These are phyloP conservation scores for Oryzias curvinotus DNA, from an alignment of 2,113 vertebrate species.

Conservation along the genomic window DNA sequence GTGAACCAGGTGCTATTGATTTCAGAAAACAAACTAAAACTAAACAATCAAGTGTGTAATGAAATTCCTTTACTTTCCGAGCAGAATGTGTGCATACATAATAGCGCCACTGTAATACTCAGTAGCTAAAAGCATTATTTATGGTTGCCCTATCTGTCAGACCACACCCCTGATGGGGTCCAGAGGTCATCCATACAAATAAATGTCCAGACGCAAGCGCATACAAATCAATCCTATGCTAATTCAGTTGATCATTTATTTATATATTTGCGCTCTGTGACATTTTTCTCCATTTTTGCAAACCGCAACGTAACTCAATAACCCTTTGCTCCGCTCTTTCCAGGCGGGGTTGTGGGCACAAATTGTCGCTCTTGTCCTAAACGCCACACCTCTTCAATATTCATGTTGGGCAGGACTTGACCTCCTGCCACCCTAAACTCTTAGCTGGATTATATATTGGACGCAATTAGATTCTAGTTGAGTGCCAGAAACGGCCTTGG, in stretches of 20 bases:
- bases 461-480: constrained; percentile 73
- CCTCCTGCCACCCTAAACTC: constrained; percentile 65
- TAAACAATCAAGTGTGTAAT: constrained; percentile 71
- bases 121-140: constrained; percentile 39
- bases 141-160: constrained; percentile 41
- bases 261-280: constrained; percentile 4
- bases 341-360: constrained; percentile 8
- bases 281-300: neutral
- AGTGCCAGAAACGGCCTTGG: constrained; percentile 72
- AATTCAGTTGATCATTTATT: constrained; percentile 8
- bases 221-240: constrained; percentile 4
- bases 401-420: constrained; percentile 68
- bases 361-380: constrained; percentile 57
- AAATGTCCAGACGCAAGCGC: constrained; percentile 3
- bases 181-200: constrained; percentile 17
- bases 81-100: constrained; percentile 7
- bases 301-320: constrained; percentile 18
- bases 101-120: constrained; percentile 19
- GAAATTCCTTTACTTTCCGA: constrained; percentile 66
- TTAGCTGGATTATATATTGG: constrained; percentile 74
- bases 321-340: neutral
- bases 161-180: constrained; percentile 26
- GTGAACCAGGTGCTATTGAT: constrained; percentile 71
- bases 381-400: constrained; percentile 62
- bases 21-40: constrained; percentile 44